Conservation (phyloP, 2,888 invertebrate genomes). For the Agonopterix subpropinquella region DNA sequence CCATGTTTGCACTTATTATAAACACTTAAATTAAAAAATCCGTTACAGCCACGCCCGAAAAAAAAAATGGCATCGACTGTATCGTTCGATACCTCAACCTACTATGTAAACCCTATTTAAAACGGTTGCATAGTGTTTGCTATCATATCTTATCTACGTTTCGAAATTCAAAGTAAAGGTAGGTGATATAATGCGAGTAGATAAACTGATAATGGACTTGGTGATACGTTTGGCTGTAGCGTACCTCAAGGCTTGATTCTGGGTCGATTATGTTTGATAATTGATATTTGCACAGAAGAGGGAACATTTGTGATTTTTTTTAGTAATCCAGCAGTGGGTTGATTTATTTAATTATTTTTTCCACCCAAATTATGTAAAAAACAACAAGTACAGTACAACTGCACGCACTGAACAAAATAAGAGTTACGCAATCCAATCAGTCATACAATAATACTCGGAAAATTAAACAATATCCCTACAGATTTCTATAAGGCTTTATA, state of each 20-base stretch:
- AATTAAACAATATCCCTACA: too few relatives aligned
- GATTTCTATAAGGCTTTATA: too few relatives aligned
- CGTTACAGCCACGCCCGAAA: constrained; percentile 13
- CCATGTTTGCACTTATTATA: constrained; percentile 33
- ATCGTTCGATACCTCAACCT: constrained; percentile 31
- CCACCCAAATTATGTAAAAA: too few relatives aligned
- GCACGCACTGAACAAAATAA: too few relatives aligned
- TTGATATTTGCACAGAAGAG: too few relatives aligned
- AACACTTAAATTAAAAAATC: constrained; percentile 15
- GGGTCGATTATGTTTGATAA: constrained; percentile 4
- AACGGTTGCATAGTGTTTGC: constrained; percentile 29
- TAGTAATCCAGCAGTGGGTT: not conserved
- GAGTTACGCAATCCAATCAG: too few relatives aligned
- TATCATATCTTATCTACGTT: constrained; percentile 52
- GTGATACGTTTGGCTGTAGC: constrained; percentile 14
- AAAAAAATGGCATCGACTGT: constrained; percentile 11
- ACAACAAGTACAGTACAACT: too few relatives aligned
- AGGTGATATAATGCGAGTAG: constrained; percentile 33
- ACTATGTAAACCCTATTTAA: constrained; percentile 33
- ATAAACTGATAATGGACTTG: constrained; percentile 29
- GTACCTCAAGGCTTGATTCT: constrained; percentile 26
- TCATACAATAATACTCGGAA: too few relatives aligned
- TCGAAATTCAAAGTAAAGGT: constrained; percentile 64
- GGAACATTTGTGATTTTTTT: not conserved
- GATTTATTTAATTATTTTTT: too few relatives aligned